Evolutionary conservation across 1,140 invertebrate genomes (phyloP).

Genomic region (Drosophila equinoxialis): DNA sequence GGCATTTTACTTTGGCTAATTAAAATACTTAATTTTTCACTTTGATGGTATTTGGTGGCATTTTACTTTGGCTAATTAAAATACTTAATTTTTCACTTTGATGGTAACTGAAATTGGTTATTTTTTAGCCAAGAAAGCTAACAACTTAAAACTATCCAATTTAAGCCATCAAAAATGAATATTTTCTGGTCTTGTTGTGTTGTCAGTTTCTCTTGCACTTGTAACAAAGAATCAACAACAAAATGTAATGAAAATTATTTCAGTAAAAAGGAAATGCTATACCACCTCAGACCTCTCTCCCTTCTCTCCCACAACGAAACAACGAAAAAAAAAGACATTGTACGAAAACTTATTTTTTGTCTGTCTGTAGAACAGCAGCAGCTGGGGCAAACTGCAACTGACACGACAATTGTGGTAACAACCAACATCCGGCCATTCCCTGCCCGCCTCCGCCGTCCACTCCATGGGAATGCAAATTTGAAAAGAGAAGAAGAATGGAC

Average conservation of each 20-base stretch:
- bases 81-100: background rate
- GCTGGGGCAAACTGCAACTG: background rate
- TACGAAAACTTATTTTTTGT: background rate
- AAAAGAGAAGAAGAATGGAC: conserved; percentile 1
- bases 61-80: conserved; percentile 43
- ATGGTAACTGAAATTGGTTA: too few relatives aligned
- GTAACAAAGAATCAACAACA: background rate
- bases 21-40: conserved; percentile 13
- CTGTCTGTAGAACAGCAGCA: background rate
- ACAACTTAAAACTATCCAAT: too few relatives aligned
- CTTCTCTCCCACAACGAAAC: background rate
- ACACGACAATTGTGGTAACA: conserved; percentile 11
- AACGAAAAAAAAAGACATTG: background rate
- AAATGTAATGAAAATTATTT: background rate
- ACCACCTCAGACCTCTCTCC: background rate
- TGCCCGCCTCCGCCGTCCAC: background rate
- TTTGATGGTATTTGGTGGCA: conserved; percentile 12
- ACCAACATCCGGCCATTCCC: background rate
- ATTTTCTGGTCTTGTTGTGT: background rate
- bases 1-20: conserved; percentile 43
- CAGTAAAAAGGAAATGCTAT: conserved; percentile 3
- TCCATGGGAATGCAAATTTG: conserved; percentile 1
- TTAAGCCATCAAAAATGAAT: too few relatives aligned
- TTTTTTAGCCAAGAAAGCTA: too few relatives aligned
- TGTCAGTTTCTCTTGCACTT: conserved; percentile 1